Base-by-base conservation (phyloP, 2,888 invertebrate genomes). In the Portevinia maculata region DNA sequence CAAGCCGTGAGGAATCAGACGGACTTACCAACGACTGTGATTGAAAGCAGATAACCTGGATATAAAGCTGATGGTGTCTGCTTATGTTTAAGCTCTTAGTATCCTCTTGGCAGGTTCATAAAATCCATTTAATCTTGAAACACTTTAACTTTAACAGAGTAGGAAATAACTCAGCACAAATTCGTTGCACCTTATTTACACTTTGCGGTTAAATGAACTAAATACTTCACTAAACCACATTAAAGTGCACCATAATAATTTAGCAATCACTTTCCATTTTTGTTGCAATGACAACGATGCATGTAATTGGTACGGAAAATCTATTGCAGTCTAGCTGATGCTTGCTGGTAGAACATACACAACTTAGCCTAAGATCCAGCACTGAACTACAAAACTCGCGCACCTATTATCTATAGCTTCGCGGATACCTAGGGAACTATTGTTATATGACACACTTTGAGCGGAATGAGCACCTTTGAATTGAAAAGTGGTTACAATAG, bases 251-350 rank as follows among this genome's bases (percentile, higher is more conserved):
- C 59, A 55, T 64, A 70, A 55, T 64, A 70, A 70, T 70, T 81
- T 65, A 76, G 64, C 69, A 81, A 70, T 71, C 76, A 81, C 81
- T 81, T 81, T 81, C 81, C 76, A 70, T 81, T 81, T 81, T 55
- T 30, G 48, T 65, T 32, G 39, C 21, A 59, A 41, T 46, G 62
- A 24, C 39, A n/a, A 34, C 37, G 24, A 8, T 39, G 64, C 53
- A 69, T 67, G 52, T 32, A 70, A 59, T 81, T 69, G 70, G 57
- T 64, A 39, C 50, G 52, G 55, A 37, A 79, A 79, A 73, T 64
- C 55, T 53, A 62, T 64, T 46, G 48, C 11, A 67, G 30, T 6
- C 8, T 8, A 46, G 5, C 24, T 19, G 41, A 24, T 19, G 30
- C 11, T 57, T 34, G 48, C 6, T n/a, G 19, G 37, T 65, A 74